These are phyloP conservation scores for Drosophila limbata DNA, from an alignment of 2,888 invertebrate genomes.

Conservation along the genomic window DNA sequence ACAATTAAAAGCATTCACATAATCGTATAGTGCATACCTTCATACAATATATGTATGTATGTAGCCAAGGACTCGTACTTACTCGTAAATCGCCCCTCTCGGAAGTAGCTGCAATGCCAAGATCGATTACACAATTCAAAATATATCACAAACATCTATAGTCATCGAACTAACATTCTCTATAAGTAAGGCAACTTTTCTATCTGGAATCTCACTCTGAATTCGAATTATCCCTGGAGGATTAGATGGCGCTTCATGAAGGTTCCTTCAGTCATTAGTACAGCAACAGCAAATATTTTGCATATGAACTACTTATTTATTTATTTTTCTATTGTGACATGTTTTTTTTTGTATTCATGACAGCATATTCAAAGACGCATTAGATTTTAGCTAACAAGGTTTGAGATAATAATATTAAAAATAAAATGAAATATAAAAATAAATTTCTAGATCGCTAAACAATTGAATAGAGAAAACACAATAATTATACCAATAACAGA, in stretches of 20 bases:
- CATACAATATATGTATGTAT: neutral
- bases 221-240: neutral
- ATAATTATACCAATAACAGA: slow-evolving; percentile 63
- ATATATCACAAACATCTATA: neutral
- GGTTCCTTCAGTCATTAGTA: slow-evolving; percentile 19
- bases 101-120: slow-evolving; percentile 45
- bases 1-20: slow-evolving; percentile 28
- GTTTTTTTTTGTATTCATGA: slow-evolving; percentile 22
- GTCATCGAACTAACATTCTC: too few species aligned
- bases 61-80: slow-evolving; percentile 24
- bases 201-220: slow-evolving; percentile 17
- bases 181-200: neutral
- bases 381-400: slow-evolving; percentile 67
- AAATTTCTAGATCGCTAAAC: slow-evolving; percentile 46
- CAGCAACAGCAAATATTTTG: slow-evolving; percentile 12
- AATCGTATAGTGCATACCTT: neutral
- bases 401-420: slow-evolving; percentile 45
- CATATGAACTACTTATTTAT: slow-evolving; percentile 21
- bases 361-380: slow-evolving; percentile 78
- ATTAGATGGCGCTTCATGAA: slow-evolving; percentile 12
- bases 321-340: slow-evolving; percentile 7
- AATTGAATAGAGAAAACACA: slow-evolving; percentile 50
- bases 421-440: slow-evolving; percentile 24
- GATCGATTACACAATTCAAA: neutral
- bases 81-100: slow-evolving; percentile 21